Evolutionary conservation across 2,888 invertebrate species (phyloP), one percentile per base, ranked within the genome.

Genomic region (Melinopterus prodromus): DNA sequence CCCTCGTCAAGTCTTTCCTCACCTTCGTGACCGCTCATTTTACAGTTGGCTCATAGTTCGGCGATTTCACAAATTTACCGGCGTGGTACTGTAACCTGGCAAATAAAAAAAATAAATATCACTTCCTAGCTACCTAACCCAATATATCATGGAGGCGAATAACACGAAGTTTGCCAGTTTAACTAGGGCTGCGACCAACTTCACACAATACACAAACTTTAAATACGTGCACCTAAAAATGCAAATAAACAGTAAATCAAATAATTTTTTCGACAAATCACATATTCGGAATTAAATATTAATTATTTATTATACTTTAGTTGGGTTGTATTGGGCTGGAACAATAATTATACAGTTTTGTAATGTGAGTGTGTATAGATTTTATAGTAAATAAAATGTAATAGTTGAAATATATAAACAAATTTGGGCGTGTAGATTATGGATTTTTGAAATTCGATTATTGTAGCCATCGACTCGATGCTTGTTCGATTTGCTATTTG

Each of bases 21-120:
- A 81, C 81, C 81, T 81, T 81, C 81, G 77, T 81, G 81, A 69
- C 79, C 78, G 77, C 81, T 81, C 81, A 81, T 81, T 70, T 81
- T 79, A 81, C 70, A 79, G 16, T 71, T 78, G 15, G 71, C 71
- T 53, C 78, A 71, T 71, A 16, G 72, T 14, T 38, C 37, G 16
- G 1, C 16, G 38, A 36, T 70, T 70, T 37, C 71, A 12, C 71
- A 37, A 77, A 77, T 37, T 35, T 37, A 77, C 70, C 53, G 12
- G 36, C 26, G 35, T 16, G 12, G 12, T 72, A 15, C n/a, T n/a
- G 36, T 36, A 36, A 36, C 72, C 72, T 72, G n/a, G 26, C 35
- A 72, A 72, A n/a, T 16, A 74, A 36, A 36, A 74, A 74, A 74
- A 74, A 74, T 74, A 74, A 74, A 74, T 74, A 74, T 74, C 71